These are phyloP conservation scores for Enteromius viviparus DNA, from an alignment of 2,797 vertebrate species.

Conservation along the genomic window DNA sequence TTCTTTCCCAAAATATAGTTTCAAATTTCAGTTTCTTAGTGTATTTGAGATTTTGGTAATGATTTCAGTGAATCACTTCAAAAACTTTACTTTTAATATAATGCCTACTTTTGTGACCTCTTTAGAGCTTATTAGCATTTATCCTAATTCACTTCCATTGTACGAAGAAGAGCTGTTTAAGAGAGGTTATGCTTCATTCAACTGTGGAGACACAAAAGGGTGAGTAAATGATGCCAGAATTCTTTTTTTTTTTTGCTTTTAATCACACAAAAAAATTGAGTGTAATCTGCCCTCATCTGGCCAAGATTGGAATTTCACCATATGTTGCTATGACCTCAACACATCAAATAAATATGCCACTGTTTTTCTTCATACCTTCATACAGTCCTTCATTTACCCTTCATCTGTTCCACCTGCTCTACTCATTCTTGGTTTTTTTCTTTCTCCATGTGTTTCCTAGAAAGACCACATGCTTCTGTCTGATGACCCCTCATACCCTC, in stretches of 20 bases:
- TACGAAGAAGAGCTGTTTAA: background rate
- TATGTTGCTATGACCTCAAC: background rate
- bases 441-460: slow-evolving; percentile 8
- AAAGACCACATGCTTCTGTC: background rate
- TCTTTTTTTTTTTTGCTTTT: background rate
- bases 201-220: background rate
- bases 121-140: background rate
- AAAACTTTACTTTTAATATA: background rate
- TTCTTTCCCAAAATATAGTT: background rate
- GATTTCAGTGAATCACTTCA: background rate
- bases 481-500: slow-evolving; percentile 67
- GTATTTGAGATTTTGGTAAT: background rate
- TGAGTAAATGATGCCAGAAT: background rate
- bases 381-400: slow-evolving; percentile 67
- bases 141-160: background rate
- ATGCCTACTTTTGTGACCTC: background rate
- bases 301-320: background rate
- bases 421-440: slow-evolving; percentile 37
- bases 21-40: background rate
- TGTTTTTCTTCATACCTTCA: slow-evolving; percentile 20
- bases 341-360: slow-evolving; percentile 2
- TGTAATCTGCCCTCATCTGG: slow-evolving; percentile 3
- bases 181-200: background rate
- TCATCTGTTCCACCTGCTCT: slow-evolving; percentile 64
- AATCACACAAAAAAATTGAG: background rate